These are phyloP conservation scores for Macquaria australasica DNA, from an alignment of 2,113 vertebrate genomes.

Conservation along the genomic window DNA sequence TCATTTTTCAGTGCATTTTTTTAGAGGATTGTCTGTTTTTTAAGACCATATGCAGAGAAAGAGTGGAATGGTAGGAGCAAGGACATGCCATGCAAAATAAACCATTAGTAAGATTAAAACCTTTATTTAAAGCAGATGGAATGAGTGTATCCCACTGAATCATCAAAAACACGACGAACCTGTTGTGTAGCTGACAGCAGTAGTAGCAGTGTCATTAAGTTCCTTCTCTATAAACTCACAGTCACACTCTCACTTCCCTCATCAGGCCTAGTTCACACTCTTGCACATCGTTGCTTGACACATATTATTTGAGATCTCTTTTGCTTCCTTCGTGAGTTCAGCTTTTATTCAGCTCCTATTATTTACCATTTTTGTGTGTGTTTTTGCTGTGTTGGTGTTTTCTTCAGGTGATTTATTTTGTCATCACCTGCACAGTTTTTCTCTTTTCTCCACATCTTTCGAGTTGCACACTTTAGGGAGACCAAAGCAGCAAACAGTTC, in stretches of 20 bases:
- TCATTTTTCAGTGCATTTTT: constrained; percentile 19
- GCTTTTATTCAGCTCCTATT: neutral
- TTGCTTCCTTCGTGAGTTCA: neutral
- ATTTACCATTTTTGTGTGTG: neutral
- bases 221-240: constrained; percentile 21
- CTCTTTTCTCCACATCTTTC: neutral
- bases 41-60: constrained; percentile 15
- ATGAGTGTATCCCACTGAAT: constrained; percentile 7
- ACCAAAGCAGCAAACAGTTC: neutral
- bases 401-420: neutral
- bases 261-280: constrained; percentile 2
- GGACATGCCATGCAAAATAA: neutral
- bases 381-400: neutral
- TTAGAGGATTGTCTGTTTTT: constrained; percentile 21
- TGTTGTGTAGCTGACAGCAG: neutral
- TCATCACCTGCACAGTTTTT: neutral
- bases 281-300: neutral
- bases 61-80: no score
- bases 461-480: neutral
- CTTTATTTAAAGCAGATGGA: neutral
- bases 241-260: constrained; percentile 40
- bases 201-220: neutral
- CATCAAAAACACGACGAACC: neutral
- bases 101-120: neutral
- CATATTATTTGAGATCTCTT: neutral